Evolutionary conservation across 2,888 invertebrate species (phyloP), one percentile per base, ranked within the genome.

Genomic region (Ophraella communa): DNA sequence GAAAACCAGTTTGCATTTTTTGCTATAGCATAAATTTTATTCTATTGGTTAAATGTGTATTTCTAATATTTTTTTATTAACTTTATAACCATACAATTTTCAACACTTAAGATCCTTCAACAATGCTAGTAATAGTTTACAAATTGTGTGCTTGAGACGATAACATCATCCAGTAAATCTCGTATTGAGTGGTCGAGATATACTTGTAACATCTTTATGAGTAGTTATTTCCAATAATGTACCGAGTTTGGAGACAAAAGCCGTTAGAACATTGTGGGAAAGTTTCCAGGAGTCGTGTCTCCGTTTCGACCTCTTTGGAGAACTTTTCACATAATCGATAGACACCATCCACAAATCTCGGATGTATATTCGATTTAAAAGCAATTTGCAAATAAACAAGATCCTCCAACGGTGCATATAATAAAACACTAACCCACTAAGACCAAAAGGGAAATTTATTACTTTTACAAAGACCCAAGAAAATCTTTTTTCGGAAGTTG

Each of bases 341-440:
- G n/a, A 55, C 18, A 45, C 35, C 20, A 44, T 30, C 55, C 61
- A 61, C 57, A 65, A 61, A 65, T 61, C 57, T 52, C 61, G 11
- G 39, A 20, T n/a, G n/a, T 10, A 51, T 23, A 49, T 45, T 53
- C 49, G 53, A 57, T 65, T 57, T 62, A 54, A 52, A 49, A 61
- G 62, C 57, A 39, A 57, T 62, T 57, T 61, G 58, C 57, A 42
- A 62, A 45, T 58, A 65, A 65, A 65, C 58, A 65, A 58, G 62
- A 57, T 65, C 45, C 49, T 53, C 53, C 33, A 35, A 44, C 42
- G 52, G 51, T 52, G 60, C 33, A 59, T 59, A 59, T 59, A 59
- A 59, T 59, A 57, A 53, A 58, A 57, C 52, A 60, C 55, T 47
- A 47, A 47, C 65, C 61, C 47, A n/a, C 39, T 57, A 61, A 61